Evolutionary conservation across 2,113 vertebrate genomes (phyloP).

Genomic region (Acanthisitta chloris): DNA sequence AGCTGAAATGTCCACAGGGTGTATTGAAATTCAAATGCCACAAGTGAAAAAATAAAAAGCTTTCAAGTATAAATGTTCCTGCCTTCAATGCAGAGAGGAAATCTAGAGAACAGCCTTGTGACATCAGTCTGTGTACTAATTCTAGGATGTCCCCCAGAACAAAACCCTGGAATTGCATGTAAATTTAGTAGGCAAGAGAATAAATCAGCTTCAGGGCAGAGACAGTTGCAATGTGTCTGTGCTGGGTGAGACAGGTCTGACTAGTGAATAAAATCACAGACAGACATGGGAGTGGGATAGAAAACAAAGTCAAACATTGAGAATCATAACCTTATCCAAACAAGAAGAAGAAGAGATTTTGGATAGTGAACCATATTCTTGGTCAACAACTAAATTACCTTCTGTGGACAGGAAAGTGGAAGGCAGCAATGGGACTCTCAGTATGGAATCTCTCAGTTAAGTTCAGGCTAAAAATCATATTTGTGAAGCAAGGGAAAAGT

Average conservation of each 20-base stretch:
- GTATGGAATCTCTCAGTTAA: background rate
- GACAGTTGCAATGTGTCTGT: background rate
- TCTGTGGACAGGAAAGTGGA: background rate
- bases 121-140: background rate
- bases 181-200: background rate
- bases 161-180: background rate
- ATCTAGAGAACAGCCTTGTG: background rate
- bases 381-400: background rate
- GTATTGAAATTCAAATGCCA: background rate
- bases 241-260: background rate
- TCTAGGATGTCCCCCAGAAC: background rate
- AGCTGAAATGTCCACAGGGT: conserved; percentile 23
- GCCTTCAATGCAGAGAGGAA: background rate
- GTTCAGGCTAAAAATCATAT: background rate
- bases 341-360: background rate
- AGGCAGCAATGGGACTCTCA: background rate
- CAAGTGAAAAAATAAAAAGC: conserved; percentile 25
- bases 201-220: background rate
- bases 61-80: background rate
- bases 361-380: background rate
- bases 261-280: background rate
- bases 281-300: background rate
- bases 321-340: background rate
- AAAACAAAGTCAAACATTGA: background rate
- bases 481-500: background rate